A percentile compares a stretch with the other conserved stretches of the same genome.
These are phyloP conservation scores for Belgica antarctica DNA, from an alignment of 2,888 invertebrate species.

Conservation along the genomic window DNA sequence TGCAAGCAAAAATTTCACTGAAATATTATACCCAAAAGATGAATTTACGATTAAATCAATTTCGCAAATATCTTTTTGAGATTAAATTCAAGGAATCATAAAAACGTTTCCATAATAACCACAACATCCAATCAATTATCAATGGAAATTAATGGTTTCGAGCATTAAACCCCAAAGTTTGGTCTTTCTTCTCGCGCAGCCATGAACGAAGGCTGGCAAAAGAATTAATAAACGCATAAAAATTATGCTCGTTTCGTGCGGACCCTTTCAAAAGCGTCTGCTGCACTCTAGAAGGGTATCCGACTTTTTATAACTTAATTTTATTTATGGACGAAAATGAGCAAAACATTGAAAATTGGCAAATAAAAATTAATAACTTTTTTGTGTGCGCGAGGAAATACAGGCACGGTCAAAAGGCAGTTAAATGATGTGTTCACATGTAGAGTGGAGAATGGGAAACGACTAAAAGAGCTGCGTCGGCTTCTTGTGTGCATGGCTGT, in stretches of 20 bases:
- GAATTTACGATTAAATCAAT: conserved; percentile 4
- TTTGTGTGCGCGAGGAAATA: conserved; percentile 22
- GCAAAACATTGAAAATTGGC: conserved; percentile 43
- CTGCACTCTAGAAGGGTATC: conserved; percentile 18
- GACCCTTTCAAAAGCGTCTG: conserved; percentile 19
- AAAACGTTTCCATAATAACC: conserved; percentile 24
- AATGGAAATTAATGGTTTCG: conserved; percentile 38
- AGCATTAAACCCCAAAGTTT: conserved; percentile 35
- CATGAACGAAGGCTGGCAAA: conserved; percentile 40
- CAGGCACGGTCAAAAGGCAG: not conserved
- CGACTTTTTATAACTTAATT: conserved; percentile 42
- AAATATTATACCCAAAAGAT: too few species aligned
- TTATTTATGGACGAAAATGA: conserved; percentile 41
- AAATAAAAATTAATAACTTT: conserved; percentile 44
- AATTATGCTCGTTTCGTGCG: conserved; percentile 28
- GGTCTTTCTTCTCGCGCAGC: conserved; percentile 5
- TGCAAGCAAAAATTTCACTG: too few species aligned
- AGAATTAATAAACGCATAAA: conserved; percentile 44
- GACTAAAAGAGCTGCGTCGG: not conserved
- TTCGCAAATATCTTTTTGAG: not conserved
- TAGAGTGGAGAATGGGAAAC: not conserved
- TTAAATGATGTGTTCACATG: conserved; percentile 8
- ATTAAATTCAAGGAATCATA: conserved; percentile 13
- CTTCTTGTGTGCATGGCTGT: too few species aligned
- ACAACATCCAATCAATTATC: conserved; percentile 44